Conservation (phyloP, 2,113 vertebrate species). For the Hyaena hyaena region DNA sequence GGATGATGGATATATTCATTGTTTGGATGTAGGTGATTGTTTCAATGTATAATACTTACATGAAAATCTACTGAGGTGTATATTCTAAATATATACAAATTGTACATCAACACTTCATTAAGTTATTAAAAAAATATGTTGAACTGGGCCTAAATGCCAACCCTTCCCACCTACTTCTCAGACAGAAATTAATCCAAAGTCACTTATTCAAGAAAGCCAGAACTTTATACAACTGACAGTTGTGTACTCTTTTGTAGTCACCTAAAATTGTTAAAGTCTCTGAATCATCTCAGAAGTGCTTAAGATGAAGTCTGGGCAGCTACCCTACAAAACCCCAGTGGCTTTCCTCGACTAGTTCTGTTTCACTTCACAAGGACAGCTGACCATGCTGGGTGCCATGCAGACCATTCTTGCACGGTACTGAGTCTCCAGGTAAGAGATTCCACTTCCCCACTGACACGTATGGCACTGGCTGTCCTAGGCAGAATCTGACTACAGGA, state of each 20-base stretch:
- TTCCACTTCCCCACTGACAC: fast-evolving
- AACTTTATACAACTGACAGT: not conserved
- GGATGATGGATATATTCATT: not conserved
- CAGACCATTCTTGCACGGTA: not conserved
- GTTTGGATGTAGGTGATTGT: not conserved
- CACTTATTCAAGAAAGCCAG: not conserved
- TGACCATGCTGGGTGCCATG: not conserved
- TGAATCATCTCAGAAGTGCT: not conserved
- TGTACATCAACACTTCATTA: not conserved
- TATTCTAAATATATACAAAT: not conserved
- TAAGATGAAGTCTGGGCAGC: not conserved
- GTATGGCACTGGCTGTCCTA: not conserved
- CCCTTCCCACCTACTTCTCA: not conserved
- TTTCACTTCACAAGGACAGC: not conserved
- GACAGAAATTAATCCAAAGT: not conserved
- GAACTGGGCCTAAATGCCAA: not conserved
- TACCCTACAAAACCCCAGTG: not conserved
- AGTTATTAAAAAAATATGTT: not conserved
- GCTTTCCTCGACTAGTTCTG: not conserved
- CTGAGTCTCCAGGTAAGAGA: not conserved
- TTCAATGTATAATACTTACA: not conserved
- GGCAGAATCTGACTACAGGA: not conserved
- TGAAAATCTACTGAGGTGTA: not conserved
- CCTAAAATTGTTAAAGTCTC: not conserved
- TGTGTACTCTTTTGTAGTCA: not conserved